Evolutionary conservation across 2,113 vertebrate species (phyloP), one percentile per base, ranked within the genome.

Genomic region (Melanotaenia duboulayi): DNA sequence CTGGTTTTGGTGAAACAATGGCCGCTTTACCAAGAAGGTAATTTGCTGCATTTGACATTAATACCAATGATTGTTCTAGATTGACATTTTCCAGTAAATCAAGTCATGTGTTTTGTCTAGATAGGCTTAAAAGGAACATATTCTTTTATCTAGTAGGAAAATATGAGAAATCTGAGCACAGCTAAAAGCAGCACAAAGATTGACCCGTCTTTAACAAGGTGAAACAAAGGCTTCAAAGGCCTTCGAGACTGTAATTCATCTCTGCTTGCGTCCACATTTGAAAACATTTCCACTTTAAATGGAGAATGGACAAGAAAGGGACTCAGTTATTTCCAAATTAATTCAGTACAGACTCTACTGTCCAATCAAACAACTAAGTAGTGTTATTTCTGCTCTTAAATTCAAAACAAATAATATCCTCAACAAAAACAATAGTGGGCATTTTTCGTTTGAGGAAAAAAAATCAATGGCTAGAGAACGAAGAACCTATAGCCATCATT

Each of bases 381-480:
- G 67, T 64, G 54, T 28, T 17, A 71, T 88, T 87, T 81, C 80
- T 50, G 65, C 80, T 79, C 64, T 71, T 65, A 49, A 82, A 69
- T 71, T 87, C 58, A 74, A 85, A 84, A 82, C 80, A 90, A 90
- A 89, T 87, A 88, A 82, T 76, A 74, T 79, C 70, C 79, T 87
- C 87, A 83, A 91, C 87, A 90, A 88, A 90, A 89, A 90, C 71
- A 74, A 75, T 87, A 83, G 42, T 72, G 70, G 78, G 20, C 70
- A 66, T 78, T 71, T 81, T 25, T 63, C 78, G n/a, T 81, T 77
- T 48, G 9, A 48, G 17, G 44, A 5, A 56, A 62, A 76, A 68
- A 87, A 93, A 91, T 92, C 91, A 90, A 94, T 92, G 90, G 74
- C 83, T 78, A 88, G 86, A 90, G 91, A 92, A 91, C 87, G 86